Percentiles rank a stretch among this genome's conserved stretches.
Conservation (phyloP, 2,888 invertebrate species). For the Nezara viridula region DNA sequence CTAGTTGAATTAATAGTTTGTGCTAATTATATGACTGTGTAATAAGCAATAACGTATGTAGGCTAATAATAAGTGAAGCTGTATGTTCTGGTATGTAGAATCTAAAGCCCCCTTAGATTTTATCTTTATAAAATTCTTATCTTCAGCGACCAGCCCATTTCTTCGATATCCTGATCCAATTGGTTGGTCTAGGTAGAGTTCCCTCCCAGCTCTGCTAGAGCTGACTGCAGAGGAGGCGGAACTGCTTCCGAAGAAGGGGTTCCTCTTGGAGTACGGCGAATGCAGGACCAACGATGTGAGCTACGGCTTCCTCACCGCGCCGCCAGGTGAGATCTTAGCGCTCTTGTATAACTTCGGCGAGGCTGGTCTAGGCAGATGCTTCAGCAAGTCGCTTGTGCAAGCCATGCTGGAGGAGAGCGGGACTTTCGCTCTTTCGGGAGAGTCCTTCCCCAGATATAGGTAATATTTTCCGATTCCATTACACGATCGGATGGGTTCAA, state of each 20-base stretch:
- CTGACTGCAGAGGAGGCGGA: not conserved
- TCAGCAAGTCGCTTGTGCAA: not conserved
- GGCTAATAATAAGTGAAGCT: too few species aligned
- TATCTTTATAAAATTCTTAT: too few species aligned
- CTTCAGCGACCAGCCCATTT: too few species aligned
- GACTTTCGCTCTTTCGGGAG: not conserved
- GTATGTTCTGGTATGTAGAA: too few species aligned
- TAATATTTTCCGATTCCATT: not conserved
- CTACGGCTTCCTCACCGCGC: not conserved
- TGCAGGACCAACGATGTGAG: constrained; percentile 31
- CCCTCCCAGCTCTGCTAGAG: not conserved
- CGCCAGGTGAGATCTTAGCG: not conserved
- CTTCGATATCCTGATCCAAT: not conserved
- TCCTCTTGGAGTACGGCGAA: not conserved
- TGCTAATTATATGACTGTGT: too few species aligned
- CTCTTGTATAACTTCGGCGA: constrained; percentile 8
- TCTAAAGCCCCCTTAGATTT: too few species aligned
- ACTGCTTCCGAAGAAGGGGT: not conserved
- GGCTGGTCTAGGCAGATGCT: not conserved
- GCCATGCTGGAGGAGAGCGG: not conserved
- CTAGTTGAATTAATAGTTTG: too few species aligned
- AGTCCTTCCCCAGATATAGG: not conserved
- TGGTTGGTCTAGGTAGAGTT: constrained; percentile 35
- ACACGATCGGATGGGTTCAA: not conserved
- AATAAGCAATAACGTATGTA: too few species aligned